Percentiles rank a stretch among this genome's conserved stretches.
Conservation (phyloP, 2,113 vertebrate species). For the Dascyllus trimaculatus region DNA sequence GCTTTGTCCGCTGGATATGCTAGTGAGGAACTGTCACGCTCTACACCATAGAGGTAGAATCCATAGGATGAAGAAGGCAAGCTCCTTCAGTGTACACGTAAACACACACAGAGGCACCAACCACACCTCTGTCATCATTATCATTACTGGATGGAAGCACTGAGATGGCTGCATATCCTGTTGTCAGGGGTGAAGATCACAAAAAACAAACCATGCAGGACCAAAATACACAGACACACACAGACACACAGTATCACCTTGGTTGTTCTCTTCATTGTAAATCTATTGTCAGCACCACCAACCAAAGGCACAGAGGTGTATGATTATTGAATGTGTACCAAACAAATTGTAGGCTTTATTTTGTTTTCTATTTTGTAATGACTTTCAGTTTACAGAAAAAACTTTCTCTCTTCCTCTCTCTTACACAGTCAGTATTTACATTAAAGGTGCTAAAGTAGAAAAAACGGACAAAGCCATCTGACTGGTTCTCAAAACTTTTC, state of each 20-base stretch:
- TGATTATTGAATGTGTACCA: conserved; percentile 69
- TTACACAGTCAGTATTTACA: conserved; percentile 58
- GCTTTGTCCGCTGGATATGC: conserved; percentile 91
- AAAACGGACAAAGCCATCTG: conserved; percentile 54
- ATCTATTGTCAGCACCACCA: conserved; percentile 51
- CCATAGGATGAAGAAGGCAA: conserved; percentile 47
- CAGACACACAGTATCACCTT: conserved; percentile 16
- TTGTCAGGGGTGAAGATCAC: conserved; percentile 33
- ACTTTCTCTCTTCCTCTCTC: conserved; percentile 4
- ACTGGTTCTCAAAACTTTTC: conserved; percentile 40
- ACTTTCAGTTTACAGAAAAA: conserved; percentile 30
- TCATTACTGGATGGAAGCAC: conserved; percentile 54
- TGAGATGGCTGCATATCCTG: conserved; percentile 44
- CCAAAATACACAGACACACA: not conserved
- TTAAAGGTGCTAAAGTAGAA: conserved; percentile 76
- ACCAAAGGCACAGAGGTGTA: conserved; percentile 56
- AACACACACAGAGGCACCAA: conserved; percentile 41
- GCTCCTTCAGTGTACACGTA: conserved; percentile 54
- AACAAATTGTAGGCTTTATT: conserved; percentile 49
- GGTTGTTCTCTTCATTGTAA: conserved; percentile 50
- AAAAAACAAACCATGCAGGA: conserved; percentile 27
- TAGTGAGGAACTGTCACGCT: conserved; percentile 74
- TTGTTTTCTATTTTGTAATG: conserved; percentile 39
- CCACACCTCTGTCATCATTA: conserved; percentile 35
- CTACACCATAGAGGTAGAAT: conserved; percentile 53